These are phyloP conservation scores for Phymorhynchus buccinoides DNA, from an alignment of 1,140 invertebrate genomes.

Conservation along the genomic window DNA sequence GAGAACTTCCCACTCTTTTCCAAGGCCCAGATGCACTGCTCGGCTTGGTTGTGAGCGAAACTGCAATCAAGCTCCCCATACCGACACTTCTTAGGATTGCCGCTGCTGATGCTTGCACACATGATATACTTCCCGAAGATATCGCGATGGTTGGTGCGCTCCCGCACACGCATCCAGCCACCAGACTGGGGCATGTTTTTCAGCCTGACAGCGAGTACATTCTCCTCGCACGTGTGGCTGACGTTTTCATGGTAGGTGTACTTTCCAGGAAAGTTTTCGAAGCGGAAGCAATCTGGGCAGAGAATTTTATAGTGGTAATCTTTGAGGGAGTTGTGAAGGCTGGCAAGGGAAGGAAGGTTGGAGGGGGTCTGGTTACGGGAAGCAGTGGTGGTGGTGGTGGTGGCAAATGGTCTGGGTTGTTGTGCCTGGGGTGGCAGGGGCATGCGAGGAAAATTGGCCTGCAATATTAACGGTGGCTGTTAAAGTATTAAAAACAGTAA, in stretches of 20 bases:
- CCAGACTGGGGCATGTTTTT: conserved; percentile 30
- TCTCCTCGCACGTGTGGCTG: conserved; percentile 63
- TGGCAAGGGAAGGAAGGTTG: neutral
- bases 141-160: conserved; percentile 62
- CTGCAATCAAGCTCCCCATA: conserved; percentile 61
- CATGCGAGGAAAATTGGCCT: neutral
- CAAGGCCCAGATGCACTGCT: conserved; percentile 64
- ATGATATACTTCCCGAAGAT: conserved; percentile 62
- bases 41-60: conserved; percentile 68
- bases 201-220: conserved; percentile 56
- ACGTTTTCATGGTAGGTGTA: conserved; percentile 46
- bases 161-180: conserved; percentile 61
- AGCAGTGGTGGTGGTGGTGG: neutral
- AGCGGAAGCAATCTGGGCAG: conserved; percentile 60
- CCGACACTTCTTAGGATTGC: conserved; percentile 49
- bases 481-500: too few relatives aligned
- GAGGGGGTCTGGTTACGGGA: neutral
- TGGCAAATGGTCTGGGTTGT: neutral
- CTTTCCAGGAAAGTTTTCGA: conserved; percentile 46
- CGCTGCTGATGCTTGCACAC: conserved; percentile 58
- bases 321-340: conserved; percentile 52
- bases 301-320: conserved; percentile 58
- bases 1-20: conserved; percentile 67
- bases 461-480: too few relatives aligned
- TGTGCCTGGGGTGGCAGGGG: neutral